Conservation (phyloP, 2,797 vertebrate genomes). For the Naso thynnoides region DNA sequence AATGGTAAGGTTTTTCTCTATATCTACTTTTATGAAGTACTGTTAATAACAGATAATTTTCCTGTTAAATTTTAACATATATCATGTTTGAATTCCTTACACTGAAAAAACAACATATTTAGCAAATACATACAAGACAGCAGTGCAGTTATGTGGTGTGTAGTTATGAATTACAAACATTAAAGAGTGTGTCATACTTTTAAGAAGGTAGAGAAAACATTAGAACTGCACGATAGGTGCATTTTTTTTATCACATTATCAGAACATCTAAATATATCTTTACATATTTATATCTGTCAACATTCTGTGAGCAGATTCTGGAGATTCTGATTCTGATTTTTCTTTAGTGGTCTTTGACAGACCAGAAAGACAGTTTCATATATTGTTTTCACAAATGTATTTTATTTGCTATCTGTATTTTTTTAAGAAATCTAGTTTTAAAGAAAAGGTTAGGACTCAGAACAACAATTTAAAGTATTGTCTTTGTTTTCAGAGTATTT, state of each 20-base stretch:
- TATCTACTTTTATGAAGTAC: neutral
- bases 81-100: neutral
- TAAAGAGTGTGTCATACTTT: neutral
- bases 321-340: no score
- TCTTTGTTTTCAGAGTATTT: conserved; percentile 90
- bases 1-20: neutral
- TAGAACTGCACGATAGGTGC: neutral
- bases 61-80: neutral
- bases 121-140: neutral
- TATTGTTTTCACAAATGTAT: neutral
- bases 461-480: neutral
- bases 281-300: neutral
- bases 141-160: neutral
- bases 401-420: no score
- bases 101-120: neutral
- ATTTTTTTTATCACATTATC: neutral
- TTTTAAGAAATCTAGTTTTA: neutral
- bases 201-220: neutral
- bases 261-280: neutral
- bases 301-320: neutral
- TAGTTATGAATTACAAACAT: neutral
- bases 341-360: neutral
- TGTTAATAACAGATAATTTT: neutral
- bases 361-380: neutral
- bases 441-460: neutral